These are phyloP conservation scores for Lepidonotus clava DNA, from an alignment of 2,888 invertebrate species.

Conservation along the genomic window DNA sequence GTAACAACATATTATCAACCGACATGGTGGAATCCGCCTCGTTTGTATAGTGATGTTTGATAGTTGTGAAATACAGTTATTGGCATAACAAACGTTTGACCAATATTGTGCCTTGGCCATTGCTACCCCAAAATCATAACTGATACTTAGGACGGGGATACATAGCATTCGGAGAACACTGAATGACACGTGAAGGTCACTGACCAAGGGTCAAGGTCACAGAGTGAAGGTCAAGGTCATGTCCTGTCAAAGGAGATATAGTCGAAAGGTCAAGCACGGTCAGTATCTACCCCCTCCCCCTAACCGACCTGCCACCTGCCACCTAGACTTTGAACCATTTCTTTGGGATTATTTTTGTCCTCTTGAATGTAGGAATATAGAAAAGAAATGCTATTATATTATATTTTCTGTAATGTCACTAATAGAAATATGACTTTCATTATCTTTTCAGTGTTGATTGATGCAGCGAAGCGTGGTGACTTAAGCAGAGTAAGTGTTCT, in stretches of 20 bases:
- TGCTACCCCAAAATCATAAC: too few relatives aligned
- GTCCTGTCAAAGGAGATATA: slow-evolving; percentile 37
- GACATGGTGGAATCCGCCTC: too few relatives aligned
- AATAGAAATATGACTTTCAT: not conserved
- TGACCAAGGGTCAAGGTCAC: not conserved
- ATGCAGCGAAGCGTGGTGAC: slow-evolving; percentile 79
- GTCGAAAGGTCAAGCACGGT: slow-evolving; percentile 44
- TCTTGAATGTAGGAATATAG: too few relatives aligned
- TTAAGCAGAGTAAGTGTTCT: slow-evolving; percentile 77
- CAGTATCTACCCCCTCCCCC: not conserved
- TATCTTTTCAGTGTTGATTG: slow-evolving; percentile 74
- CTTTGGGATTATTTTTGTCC: too few relatives aligned
- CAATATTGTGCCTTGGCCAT: too few relatives aligned
- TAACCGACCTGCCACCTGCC: not conserved
- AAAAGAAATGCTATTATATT: too few relatives aligned
- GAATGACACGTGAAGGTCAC: not conserved
- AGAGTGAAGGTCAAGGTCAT: not conserved
- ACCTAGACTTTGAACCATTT: too few relatives aligned
- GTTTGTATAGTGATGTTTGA: too few relatives aligned
- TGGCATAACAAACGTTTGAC: too few relatives aligned
- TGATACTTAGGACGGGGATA: not conserved
- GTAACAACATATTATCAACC: too few relatives aligned
- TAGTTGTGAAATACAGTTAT: too few relatives aligned
- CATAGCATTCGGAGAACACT: not conserved
- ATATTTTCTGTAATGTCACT: too few relatives aligned